Base-by-base conservation (phyloP, 2,797 vertebrate species). In the Helostoma temminkii region DNA sequence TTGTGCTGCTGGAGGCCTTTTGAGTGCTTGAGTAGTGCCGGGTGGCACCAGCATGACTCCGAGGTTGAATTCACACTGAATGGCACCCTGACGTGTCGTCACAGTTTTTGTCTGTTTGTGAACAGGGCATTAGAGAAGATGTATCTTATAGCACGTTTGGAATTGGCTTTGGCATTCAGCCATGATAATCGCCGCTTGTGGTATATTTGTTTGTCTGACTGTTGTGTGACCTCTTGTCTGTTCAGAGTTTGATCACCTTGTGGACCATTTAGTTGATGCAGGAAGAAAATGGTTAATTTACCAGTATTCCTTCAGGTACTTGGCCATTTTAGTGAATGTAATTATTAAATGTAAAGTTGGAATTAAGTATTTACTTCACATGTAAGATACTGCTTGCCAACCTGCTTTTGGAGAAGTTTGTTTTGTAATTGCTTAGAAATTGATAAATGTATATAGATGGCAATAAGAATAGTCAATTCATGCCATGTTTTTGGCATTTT, bases 21-120 rank as follows among this genome's bases (percentile, higher is more conserved):
- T 54, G 22, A 26, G 36, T 24, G 18, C 66, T 16, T 8, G 18
- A 60, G 24, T 9, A 2, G 21, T 25, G 28, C 28, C 18, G 61
- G 26, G 22, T 16, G 10, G 48, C 26, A 22, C 30, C 63, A 47
- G 45, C 34, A 9, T 39, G n/a, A 52, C 54, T 22, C 46, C 39
- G 37, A 42, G 73, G 58, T 50, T 41, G 32, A 68, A 52, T 43
- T 63, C 36, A 59, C 47, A 63, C 24, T 52, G 48, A 66, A 52
- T 34, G 8, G 47, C 34, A 24, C 61, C 50, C 55, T 62, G 36
- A 39, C 3, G 19, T 5, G 3, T 68, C 46, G 56, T 14, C 28
- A 9, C 30, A 25, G 46, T 54, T 46, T 14, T 11, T 39, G 58
- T 62, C 36, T 16, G 39, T 47, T 3, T 10, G 22, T 52, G 46